Evolutionary conservation across 2,113 vertebrate species (phyloP).

Genomic region (Spermophilus dauricus): DNA sequence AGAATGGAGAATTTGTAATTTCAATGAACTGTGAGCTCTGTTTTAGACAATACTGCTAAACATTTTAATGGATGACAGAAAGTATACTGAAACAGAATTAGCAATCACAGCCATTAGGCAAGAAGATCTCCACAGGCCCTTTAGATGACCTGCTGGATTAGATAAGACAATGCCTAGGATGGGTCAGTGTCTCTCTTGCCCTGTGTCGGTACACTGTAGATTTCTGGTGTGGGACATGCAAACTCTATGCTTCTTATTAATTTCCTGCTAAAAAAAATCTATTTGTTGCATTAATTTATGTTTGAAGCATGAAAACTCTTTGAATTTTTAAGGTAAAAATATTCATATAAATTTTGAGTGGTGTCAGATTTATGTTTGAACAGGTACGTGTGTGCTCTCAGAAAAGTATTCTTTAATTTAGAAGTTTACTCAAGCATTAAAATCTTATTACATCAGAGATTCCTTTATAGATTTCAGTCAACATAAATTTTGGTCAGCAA

Average conservation of each 20-base stretch:
- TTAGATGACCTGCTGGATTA: background rate
- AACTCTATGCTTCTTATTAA: background rate
- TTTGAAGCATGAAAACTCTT: background rate
- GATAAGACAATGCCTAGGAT: background rate
- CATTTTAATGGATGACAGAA: conserved; percentile 1
- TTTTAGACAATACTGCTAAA: background rate
- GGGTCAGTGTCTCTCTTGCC: background rate
- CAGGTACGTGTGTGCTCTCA: background rate
- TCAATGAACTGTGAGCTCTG: background rate
- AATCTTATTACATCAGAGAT: background rate
- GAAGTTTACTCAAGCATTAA: background rate
- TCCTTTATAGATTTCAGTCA: background rate
- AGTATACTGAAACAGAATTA: background rate
- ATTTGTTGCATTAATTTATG: background rate
- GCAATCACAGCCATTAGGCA: background rate
- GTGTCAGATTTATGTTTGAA: background rate
- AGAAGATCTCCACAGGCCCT: background rate
- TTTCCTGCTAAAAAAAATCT: background rate
- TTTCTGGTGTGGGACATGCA: background rate
- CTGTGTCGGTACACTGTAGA: background rate
- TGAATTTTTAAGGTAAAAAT: background rate
- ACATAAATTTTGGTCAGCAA: background rate
- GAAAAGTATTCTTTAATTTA: background rate
- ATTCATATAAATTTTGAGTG: background rate
- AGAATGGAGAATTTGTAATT: background rate